Evolutionary conservation across 2,113 vertebrate genomes (phyloP).

Genomic region (Forbesichthys papilliferus): DNA sequence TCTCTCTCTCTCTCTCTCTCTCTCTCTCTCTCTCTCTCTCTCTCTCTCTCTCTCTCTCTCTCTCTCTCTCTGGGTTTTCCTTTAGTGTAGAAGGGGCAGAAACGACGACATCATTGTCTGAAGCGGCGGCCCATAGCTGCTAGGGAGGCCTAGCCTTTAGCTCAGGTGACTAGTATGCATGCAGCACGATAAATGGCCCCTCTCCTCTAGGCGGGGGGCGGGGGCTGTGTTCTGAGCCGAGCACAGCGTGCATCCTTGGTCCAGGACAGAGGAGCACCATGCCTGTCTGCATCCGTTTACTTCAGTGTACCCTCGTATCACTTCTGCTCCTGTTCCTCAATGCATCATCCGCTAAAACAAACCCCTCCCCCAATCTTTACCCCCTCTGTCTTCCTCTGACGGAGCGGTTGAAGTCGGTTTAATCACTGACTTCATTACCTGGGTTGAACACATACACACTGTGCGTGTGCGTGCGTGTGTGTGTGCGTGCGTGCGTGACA

Average conservation of each 20-base stretch:
- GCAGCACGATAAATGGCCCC: constrained; percentile 49
- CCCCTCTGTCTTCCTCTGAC: constrained; percentile 36
- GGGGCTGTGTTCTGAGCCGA: constrained; percentile 3
- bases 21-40: constrained; percentile 24
- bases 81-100: constrained; percentile 66
- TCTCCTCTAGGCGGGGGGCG: neutral
- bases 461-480: constrained; percentile 14
- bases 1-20: constrained; percentile 20
- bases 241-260: constrained; percentile 5
- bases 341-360: neutral
- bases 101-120: constrained; percentile 66
- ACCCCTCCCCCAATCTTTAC: neutral
- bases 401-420: constrained; percentile 44
- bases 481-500: neutral
- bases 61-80: constrained; percentile 49
- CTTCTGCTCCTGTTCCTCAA: constrained; percentile 1
- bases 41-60: constrained; percentile 24
- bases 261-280: constrained; percentile 17
- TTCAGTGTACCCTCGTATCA: constrained; percentile 12
- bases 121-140: constrained; percentile 34
- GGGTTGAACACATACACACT: constrained; percentile 58
- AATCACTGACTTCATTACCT: constrained; percentile 65
- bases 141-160: constrained; percentile 36
- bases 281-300: constrained; percentile 21
- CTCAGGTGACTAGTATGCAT: constrained; percentile 20